Evolutionary conservation across 2,888 invertebrate species (phyloP).

Genomic region (Andrena bicolor): DNA sequence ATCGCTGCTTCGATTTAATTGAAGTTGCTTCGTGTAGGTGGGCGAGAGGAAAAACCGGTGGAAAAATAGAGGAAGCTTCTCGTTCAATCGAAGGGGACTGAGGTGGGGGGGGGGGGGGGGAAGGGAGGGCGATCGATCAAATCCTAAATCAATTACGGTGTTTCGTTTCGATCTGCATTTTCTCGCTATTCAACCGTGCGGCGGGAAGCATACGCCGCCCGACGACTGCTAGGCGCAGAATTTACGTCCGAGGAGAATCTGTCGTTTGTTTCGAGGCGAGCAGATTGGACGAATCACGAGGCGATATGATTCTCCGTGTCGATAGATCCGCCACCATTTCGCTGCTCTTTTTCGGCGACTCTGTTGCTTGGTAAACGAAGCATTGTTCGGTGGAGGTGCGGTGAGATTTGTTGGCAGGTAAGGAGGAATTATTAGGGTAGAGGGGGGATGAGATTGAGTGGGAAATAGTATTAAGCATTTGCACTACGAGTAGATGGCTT

Average conservation of each 20-base stretch:
- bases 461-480: no score
- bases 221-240: neutral
- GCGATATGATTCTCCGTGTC: slow-evolving; percentile 4
- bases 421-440: neutral
- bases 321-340: neutral
- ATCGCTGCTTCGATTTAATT: slow-evolving; percentile 22
- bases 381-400: neutral
- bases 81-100: neutral
- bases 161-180: neutral
- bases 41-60: neutral
- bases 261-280: slow-evolving; percentile 14
- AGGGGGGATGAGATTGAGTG: no score
- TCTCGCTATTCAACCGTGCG: slow-evolving; percentile 4
- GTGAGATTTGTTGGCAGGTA: neutral
- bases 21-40: neutral
- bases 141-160: slow-evolving; percentile 33
- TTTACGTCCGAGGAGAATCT: slow-evolving; percentile 26
- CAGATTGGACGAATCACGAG: slow-evolving; percentile 31
- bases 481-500: no score
- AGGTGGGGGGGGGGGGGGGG: neutral
- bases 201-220: neutral
- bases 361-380: neutral
- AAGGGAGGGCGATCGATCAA: slow-evolving; percentile 27
- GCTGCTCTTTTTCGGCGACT: neutral
- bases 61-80: neutral